Evolutionary conservation across 30 jellyfish, hydroid and myxozoan genomes (phyloP).

Genomic region (Mastigias papua): DNA sequence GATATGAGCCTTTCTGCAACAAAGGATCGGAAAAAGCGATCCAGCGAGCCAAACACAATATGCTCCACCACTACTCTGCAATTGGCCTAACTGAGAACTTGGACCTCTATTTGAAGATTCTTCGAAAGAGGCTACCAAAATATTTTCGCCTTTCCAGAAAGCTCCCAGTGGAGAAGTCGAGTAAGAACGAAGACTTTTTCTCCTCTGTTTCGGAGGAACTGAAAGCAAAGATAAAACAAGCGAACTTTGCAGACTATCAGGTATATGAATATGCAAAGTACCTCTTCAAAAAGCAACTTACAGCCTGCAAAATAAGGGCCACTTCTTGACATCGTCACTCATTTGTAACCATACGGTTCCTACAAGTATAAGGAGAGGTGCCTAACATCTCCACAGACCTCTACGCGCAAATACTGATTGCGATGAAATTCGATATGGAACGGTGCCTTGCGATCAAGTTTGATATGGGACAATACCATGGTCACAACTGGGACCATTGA

Average conservation of each 20-base stretch:
- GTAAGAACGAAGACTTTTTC: not conserved
- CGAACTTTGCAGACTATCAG: constrained; percentile 85
- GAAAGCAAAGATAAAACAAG: constrained; percentile 26
- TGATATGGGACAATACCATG: no score
- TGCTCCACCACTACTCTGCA: constrained; percentile 79
- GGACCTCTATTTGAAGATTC: constrained; percentile 62
- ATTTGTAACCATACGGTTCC: not conserved
- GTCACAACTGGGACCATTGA: no score
- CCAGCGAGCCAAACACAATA: constrained; percentile 74
- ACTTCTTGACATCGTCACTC: not conserved
- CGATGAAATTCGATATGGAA: no score
- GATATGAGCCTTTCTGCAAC: constrained; percentile 65
- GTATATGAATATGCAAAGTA: constrained; percentile 78
- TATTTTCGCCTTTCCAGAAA: constrained; percentile 56
- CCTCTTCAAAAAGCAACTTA: constrained; percentile 59
- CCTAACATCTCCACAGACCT: no score
- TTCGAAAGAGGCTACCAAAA: constrained; percentile 73
- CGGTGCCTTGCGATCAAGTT: no score
- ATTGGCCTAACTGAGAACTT: constrained; percentile 79
- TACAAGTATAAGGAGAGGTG: no score
- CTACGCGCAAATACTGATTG: no score
- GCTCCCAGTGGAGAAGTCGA: constrained; percentile 28
- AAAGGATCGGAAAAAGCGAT: constrained; percentile 83
- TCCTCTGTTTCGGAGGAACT: constrained; percentile 6
- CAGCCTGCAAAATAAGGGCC: constrained; percentile 43